These are phyloP conservation scores for Oxycera nigricornis DNA, from an alignment of 2,888 invertebrate species.

Conservation along the genomic window DNA sequence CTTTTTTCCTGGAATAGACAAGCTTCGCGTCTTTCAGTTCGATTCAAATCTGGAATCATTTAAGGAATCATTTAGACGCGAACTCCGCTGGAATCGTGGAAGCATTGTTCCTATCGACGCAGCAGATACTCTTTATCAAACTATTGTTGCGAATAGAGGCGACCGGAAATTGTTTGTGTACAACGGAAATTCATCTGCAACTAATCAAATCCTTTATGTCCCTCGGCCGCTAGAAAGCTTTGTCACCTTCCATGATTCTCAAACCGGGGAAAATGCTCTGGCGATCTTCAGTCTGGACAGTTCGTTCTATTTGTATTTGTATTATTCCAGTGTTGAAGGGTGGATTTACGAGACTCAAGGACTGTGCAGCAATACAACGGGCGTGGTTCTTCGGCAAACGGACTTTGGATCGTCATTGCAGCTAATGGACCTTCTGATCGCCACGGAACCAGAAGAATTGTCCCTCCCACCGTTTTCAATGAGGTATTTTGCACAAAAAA, in stretches of 20 bases:
- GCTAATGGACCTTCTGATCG: too few species aligned
- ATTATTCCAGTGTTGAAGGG: constrained; percentile 5
- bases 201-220: background rate
- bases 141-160: background rate
- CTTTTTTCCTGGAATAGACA: background rate
- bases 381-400: background rate
- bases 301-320: background rate
- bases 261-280: background rate
- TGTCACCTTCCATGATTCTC: background rate
- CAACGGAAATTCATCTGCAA: background rate
- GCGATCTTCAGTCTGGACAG: background rate
- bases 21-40: background rate
- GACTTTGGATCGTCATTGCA: too few species aligned
- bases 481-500: too few species aligned
- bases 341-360: background rate
- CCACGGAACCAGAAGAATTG: too few species aligned
- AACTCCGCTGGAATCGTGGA: background rate
- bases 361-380: background rate
- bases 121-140: background rate
- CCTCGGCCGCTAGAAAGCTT: background rate
- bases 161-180: background rate
- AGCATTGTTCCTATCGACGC: background rate
- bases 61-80: background rate
- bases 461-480: too few species aligned
- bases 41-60: background rate